Evolutionary conservation across 2,113 vertebrate genomes (phyloP).

Genomic region (Climacteris rufus): DNA sequence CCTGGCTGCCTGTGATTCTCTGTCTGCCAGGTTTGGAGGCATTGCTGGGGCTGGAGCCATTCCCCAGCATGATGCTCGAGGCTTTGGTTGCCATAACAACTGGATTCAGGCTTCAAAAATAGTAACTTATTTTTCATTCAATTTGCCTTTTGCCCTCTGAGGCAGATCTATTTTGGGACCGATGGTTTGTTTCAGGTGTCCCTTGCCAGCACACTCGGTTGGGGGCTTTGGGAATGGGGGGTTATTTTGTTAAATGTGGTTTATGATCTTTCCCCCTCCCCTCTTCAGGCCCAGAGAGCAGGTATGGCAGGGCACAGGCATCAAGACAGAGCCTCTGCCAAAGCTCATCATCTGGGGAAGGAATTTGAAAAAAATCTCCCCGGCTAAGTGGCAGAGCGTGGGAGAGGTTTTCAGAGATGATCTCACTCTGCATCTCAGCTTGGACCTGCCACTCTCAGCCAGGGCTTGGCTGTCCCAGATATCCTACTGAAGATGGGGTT

Average conservation of each 20-base stretch:
- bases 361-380: neutral
- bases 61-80: conserved; percentile 32
- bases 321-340: neutral
- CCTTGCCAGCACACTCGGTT: neutral
- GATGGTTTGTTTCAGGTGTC: conserved; percentile 35
- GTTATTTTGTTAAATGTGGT: neutral
- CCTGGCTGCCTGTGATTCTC: neutral
- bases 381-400: neutral
- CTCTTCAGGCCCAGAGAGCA: neutral
- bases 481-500: neutral
- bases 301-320: neutral
- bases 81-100: conserved; percentile 77
- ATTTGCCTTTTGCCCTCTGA: conserved; percentile 66
- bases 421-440: conserved; percentile 14
- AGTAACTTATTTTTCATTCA: conserved; percentile 75
- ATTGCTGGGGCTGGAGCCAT: neutral
- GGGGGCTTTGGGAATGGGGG: neutral
- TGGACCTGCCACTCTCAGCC: neutral
- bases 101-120: conserved; percentile 73
- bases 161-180: conserved; percentile 47
- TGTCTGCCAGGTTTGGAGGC: neutral
- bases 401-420: conserved; percentile 24
- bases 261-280: neutral
- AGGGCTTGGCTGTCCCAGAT: neutral
- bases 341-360: neutral